A percentile compares a stretch with the other conserved stretches of the same genome.
Conservation (phyloP, 2,113 vertebrate genomes). For the Epinephelus lanceolatus region DNA sequence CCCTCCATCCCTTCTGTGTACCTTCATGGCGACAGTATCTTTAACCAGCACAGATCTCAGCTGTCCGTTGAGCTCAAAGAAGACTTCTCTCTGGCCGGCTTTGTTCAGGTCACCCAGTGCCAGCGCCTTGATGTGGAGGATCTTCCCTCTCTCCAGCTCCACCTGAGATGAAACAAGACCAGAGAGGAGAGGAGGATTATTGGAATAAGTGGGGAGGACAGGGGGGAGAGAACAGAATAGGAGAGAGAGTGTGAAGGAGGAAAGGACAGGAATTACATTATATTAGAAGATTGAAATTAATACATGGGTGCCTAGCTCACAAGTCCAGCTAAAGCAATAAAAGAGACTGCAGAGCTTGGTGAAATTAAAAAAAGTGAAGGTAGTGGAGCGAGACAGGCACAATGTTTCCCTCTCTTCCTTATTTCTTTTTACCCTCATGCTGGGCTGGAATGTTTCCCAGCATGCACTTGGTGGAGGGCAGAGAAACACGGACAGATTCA, state of each 20-base stretch:
- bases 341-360: constrained; percentile 24
- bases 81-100: constrained; percentile 93
- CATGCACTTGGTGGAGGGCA: constrained; percentile 16
- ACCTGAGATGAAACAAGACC: constrained; percentile 82
- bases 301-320: constrained; percentile 10
- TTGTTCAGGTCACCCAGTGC: constrained; percentile 93
- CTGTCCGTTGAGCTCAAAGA: constrained; percentile 95
- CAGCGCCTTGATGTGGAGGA: constrained; percentile 93
- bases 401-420: constrained; percentile 11
- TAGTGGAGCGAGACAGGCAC: constrained; percentile 27
- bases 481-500: background rate
- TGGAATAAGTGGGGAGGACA: background rate
- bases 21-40: constrained; percentile 94
- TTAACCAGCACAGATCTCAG: constrained; percentile 93
- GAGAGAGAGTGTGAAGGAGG: background rate
- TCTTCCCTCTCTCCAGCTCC: constrained; percentile 94
- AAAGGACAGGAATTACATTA: constrained; percentile 20
- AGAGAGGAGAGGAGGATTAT: background rate
- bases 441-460: background rate
- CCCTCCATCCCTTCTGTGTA: constrained; percentile 52
- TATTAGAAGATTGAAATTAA: constrained; percentile 39
- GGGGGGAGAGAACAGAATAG: no score
- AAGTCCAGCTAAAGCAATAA: constrained; percentile 40
- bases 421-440: background rate
- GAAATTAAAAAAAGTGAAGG: constrained; percentile 35